Conservation (phyloP, 2,113 vertebrate species). For the Pardalotus punctatus region DNA sequence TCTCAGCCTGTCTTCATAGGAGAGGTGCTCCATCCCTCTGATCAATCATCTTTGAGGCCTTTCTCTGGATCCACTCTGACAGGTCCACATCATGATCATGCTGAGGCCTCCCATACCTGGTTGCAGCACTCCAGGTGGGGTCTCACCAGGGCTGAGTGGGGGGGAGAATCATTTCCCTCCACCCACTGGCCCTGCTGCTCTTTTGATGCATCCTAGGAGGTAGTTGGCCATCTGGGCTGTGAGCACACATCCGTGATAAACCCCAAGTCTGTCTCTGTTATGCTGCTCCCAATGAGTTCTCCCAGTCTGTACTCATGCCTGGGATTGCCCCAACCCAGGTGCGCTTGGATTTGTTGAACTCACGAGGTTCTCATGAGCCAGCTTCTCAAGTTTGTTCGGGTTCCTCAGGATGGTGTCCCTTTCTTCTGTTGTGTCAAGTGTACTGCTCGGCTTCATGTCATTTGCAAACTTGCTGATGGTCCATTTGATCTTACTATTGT, state of each 20-base stretch:
- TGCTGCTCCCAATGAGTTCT: neutral
- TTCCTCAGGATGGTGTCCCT: neutral
- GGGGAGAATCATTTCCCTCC: fast-evolving
- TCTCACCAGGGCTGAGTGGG: neutral
- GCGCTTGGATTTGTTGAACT: neutral
- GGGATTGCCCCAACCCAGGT: neutral
- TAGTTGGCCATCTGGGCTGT: too few species aligned
- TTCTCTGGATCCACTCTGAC: neutral
- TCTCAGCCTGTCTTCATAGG: neutral
- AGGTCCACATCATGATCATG: neutral
- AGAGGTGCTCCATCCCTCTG: neutral
- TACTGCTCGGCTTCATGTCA: neutral
- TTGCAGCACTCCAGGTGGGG: neutral
- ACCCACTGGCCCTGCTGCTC: neutral
- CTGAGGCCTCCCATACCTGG: neutral
- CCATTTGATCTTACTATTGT: neutral
- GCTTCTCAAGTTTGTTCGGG: neutral
- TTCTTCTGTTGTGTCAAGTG: neutral
- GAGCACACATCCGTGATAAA: neutral
- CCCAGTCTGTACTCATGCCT: neutral
- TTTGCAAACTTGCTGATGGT: neutral
- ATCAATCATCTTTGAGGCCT: neutral
- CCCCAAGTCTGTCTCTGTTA: fast-evolving
- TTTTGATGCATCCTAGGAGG: neutral
- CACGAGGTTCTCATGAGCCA: neutral